A percentile compares a stretch with the other conserved stretches of the same genome.
phyloP scores from a whole-genome alignment of 1,140 invertebrate species.

The Eueides isabella region DNA sequence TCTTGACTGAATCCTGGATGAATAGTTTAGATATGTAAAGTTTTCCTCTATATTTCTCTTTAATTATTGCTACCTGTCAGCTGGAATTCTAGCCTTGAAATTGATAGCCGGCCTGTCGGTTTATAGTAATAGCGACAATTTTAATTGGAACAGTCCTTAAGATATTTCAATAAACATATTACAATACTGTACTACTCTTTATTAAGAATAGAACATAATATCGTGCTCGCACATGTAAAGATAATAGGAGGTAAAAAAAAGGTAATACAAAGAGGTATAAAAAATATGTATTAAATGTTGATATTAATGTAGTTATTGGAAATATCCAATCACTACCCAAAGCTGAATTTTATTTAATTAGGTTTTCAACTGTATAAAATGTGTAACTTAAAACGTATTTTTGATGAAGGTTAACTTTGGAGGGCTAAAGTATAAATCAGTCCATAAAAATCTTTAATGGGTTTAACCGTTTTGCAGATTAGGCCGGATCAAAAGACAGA shows the following conservation, averaged over 20 bases:
- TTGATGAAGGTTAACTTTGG: too few species aligned
- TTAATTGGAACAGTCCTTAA: background rate
- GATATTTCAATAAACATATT: background rate
- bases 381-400: too few species aligned
- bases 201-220: too few species aligned
- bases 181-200: background rate
- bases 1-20: background rate
- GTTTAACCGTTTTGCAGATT: constrained; percentile 1
- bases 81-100: background rate
- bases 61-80: background rate
- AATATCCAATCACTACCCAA: too few species aligned
- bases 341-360: too few species aligned
- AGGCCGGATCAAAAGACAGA: background rate
- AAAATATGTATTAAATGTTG: too few species aligned
- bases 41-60: background rate
- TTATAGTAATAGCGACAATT: background rate
- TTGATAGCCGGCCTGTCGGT: background rate
- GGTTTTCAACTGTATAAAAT: too few species aligned
- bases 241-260: too few species aligned
- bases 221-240: too few species aligned
- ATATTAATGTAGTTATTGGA: too few species aligned
- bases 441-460: background rate
- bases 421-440: background rate
- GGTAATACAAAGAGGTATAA: too few species aligned
- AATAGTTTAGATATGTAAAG: background rate